Evolutionary conservation across 2,113 vertebrate species (phyloP), one percentile per base, ranked within the genome.

Genomic region (Brachypodius melanocephalos): DNA sequence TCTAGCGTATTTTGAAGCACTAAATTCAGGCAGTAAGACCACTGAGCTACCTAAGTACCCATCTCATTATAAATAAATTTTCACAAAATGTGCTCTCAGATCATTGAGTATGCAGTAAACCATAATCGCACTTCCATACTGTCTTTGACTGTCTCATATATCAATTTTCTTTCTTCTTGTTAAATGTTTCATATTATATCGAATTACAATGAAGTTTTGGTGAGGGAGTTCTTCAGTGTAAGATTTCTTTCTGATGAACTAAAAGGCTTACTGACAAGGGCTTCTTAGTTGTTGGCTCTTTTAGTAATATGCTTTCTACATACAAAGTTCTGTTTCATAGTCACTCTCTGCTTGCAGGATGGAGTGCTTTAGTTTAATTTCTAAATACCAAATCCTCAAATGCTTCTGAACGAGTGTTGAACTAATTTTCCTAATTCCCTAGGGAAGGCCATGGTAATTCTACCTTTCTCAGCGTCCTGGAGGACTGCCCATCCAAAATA

Each of bases 311-410:
- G 71, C 82, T 96, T 94, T 95, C 95, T 96, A 96, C 97, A 97
- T 85, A 96, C 49, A 34, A 96, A 91, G 86, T 95, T 95, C 76
- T 96, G 89, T 95, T 97, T 96, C 55, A 55, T 61, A 94, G 82
- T 94, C 87, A 88, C 72, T 97, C 76, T 89, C 73, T 93, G 82
- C 81, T 96, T 96, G 69, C 80, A 95, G 85, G 75, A 54, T 95
- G 79, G 98, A 92, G 81, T 90, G 80, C 81, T 96, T 83, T 88
- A 93, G 67, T 97, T 96, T 95, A 91, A 96, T 96, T 97, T 97
- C 93, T 89, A 97, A 97, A 97, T 95, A 91, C 90, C 91, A 96
- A 69, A 95, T 91, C 94, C 71, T 86, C 52, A 94, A 91, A 90
- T 49, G 19, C 40, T 93, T 90, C 82, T 77, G 15, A 78, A 61